Evolutionary conservation across 2,888 invertebrate genomes (phyloP), one percentile per base, ranked within the genome.

Genomic region (Cyrtodaria siliqua): DNA sequence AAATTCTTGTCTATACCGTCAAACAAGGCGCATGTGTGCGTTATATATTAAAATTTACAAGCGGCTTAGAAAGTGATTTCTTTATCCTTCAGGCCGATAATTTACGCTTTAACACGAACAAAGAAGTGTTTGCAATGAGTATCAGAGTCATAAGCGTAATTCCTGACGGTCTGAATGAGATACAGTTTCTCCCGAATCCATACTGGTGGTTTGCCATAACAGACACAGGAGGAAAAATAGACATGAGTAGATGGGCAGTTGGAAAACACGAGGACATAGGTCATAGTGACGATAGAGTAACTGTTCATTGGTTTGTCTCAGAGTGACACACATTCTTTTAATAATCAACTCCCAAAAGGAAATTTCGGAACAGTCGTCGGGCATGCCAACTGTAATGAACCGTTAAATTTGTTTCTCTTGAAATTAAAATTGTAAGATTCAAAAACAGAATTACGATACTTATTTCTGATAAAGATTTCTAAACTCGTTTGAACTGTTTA

Each of bases 151-250:
- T 70, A 2, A 56, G 62, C 20, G 1, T 33, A 12, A 8, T 2
- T 33, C 8, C 9, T 20, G 9, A 2, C 2, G 55, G 47, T 0
- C 16, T 2, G 2, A 18, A 4, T 14, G 66, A 73, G 26, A 24
- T 66, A 3, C 6, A 47, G 9, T 73, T 73, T 18, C 55, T 40
- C 6, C 2, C 38, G 9, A 56, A 62, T 3, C 61, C 68, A 2
- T 73, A 56, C 49, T 68, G 55, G 56, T 73, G 49, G 29, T 73
- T 73, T 26, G 61, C 73, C 0, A 27, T 66, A 2, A 33, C 64
- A 8, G 20, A 66, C 8, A 67, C 66, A 0, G 38, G 47, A 9
- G 73, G 73, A 9, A 16, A 14, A 9, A n/a, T 56, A 1, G 67
- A 73, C 40, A 62, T 56, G 42, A 49, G 49, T 16, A 18, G 73